Conservation (phyloP, 37 sponge, comb jelly and placozoan species). For the Diacarnus erythraeanus region DNA sequence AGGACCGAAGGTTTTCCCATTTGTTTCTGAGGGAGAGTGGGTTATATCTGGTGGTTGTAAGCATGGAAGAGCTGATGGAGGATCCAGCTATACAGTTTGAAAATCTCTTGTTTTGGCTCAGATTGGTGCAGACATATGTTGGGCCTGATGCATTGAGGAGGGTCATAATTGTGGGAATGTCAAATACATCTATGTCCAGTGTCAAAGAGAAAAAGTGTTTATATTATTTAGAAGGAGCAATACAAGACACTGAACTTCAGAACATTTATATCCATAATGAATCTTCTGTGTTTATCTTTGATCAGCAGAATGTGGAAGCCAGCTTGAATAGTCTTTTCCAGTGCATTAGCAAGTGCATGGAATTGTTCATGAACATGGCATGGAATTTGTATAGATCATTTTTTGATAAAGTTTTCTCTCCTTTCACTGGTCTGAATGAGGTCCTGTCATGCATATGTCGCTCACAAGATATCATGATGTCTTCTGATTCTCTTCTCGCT, state of each 20-base stretch:
- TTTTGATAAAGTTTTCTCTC: slow-evolving; percentile 17
- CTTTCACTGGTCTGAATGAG: slow-evolving; percentile 16
- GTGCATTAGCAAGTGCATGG: slow-evolving; percentile 25
- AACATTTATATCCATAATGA: slow-evolving; percentile 11
- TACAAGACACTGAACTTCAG: slow-evolving; percentile 12
- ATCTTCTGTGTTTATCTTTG: slow-evolving; percentile 21
- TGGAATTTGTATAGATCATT: slow-evolving; percentile 15
- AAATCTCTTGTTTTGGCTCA: slow-evolving; percentile 58
- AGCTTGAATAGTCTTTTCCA: slow-evolving; percentile 18
- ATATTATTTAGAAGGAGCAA: slow-evolving; percentile 17
- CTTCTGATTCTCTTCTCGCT: slow-evolving; percentile 2
- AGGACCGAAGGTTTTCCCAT: slow-evolving; percentile 33
- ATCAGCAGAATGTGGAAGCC: slow-evolving; percentile 1
- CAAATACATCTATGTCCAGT: background rate
- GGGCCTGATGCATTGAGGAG: slow-evolving; percentile 8
- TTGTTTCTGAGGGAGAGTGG: slow-evolving; percentile 45
- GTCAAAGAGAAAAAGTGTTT: background rate
- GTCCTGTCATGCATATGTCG: slow-evolving; percentile 5
- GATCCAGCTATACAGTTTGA: slow-evolving; percentile 64
- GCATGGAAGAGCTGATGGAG: slow-evolving; percentile 31
- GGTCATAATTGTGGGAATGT: slow-evolving; percentile 57
- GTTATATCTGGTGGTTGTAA: slow-evolving; percentile 40
- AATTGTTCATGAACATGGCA: slow-evolving; percentile 16
- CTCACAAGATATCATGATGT: slow-evolving; percentile 1
- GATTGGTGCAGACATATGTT: slow-evolving; percentile 44